Conservation (phyloP, 2,113 vertebrate genomes). For the Chaenocephalus aceratus region DNA sequence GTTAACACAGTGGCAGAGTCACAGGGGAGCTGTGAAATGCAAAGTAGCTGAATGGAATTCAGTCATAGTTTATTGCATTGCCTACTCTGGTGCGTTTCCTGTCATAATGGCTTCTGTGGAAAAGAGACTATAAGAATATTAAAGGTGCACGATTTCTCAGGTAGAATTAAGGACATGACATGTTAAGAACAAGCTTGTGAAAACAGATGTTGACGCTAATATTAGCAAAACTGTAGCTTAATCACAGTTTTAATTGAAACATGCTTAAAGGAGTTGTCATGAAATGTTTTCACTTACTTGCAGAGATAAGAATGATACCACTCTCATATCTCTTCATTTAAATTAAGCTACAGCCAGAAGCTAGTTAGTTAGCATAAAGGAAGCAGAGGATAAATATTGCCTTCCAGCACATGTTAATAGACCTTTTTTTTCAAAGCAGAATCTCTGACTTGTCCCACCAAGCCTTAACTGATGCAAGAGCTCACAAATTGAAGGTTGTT, state of each 20-base stretch:
- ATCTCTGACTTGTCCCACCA: background rate
- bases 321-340: background rate
- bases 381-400: too few species aligned
- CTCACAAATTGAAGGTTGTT: too few species aligned
- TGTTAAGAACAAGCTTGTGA: background rate
- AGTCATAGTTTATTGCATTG: background rate
- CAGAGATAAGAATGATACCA: background rate
- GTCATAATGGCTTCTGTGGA: background rate
- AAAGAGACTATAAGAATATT: background rate
- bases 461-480: background rate
- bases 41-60: background rate
- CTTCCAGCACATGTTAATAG: too few species aligned
- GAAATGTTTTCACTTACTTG: background rate
- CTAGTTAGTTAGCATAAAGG: background rate
- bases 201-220: background rate
- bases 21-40: background rate
- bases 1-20: slow-evolving; percentile 5
- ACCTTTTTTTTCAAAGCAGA: too few species aligned
- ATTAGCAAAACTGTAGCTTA: background rate
- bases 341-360: background rate
- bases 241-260: background rate
- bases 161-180: background rate
- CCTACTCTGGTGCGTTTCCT: background rate
- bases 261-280: background rate
- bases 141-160: background rate